phyloP scores from a whole-genome alignment of 2,797 vertebrate genomes.

The Syngnathus rostellatus region DNA sequence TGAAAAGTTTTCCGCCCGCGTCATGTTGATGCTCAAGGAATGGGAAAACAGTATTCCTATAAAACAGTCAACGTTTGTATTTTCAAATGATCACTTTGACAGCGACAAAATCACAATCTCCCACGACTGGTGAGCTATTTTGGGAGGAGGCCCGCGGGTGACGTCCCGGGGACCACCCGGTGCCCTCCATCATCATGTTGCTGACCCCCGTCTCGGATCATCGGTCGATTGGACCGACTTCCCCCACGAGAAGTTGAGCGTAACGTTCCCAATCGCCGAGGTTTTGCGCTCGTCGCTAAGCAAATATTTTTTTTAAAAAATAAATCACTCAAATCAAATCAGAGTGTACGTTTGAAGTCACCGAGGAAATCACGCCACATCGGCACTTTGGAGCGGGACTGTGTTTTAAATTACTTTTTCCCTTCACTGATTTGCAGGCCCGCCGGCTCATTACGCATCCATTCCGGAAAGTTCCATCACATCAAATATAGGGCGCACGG shows the following conservation, averaged over 20 bases:
- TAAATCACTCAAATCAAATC: neutral
- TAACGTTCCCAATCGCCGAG: neutral
- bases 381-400: neutral
- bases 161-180: no score
- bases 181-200: no score
- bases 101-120: no score
- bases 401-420: conserved; percentile 5
- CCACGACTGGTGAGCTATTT: no score
- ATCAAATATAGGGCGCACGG: neutral
- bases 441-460: conserved; percentile 1
- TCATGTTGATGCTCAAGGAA: no score
- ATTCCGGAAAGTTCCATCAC: neutral
- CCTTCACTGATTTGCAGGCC: conserved; percentile 6
- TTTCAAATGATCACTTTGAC: no score
- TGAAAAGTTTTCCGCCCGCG: no score
- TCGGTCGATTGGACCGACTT: neutral
- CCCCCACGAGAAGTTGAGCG: neutral
- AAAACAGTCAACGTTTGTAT: no score
- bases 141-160: no score
- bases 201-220: neutral
- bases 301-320: conserved; percentile 1
- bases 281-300: neutral
- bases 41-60: no score
- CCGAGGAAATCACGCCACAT: conserved; percentile 5
- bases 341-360: neutral